phyloP scores from a whole-genome alignment of 1,140 invertebrate species.

The Drosophila kanapiae region DNA sequence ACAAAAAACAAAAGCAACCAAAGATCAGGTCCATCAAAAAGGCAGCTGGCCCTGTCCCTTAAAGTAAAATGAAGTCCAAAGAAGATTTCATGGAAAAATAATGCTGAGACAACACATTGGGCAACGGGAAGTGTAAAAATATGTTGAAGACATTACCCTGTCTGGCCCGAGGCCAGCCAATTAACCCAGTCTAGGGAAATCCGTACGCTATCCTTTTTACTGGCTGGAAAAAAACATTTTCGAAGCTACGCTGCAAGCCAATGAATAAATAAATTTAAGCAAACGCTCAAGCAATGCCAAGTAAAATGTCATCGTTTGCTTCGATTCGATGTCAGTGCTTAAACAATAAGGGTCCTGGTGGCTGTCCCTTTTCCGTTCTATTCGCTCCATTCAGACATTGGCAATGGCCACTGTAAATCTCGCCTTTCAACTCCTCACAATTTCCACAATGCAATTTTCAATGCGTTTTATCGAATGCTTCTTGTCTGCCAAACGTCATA shows the following conservation, averaged over 20 bases:
- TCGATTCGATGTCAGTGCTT: slow-evolving; percentile 67
- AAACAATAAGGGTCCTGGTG: slow-evolving; percentile 63
- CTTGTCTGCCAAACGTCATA: slow-evolving; percentile 77
- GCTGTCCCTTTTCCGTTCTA: neutral
- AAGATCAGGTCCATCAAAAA: slow-evolving; percentile 1
- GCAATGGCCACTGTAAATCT: slow-evolving; percentile 74
- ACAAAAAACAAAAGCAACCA: slow-evolving; percentile 10
- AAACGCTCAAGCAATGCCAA: slow-evolving; percentile 54
- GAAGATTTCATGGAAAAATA: neutral
- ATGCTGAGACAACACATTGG: neutral
- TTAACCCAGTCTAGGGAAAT: slow-evolving; percentile 1
- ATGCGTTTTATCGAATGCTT: slow-evolving; percentile 74
- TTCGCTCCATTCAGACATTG: slow-evolving; percentile 20
- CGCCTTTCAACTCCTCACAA: slow-evolving; percentile 73
- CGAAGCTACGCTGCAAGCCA: slow-evolving; percentile 15
- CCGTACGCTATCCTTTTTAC: neutral
- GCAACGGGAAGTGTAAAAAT: neutral
- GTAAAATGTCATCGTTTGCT: slow-evolving; percentile 55
- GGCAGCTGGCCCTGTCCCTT: neutral
- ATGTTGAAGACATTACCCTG: neutral
- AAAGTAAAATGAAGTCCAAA: neutral
- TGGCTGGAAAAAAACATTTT: slow-evolving; percentile 36
- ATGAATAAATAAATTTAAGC: slow-evolving; percentile 44
- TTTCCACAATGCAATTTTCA: slow-evolving; percentile 76
- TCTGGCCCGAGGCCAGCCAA: slow-evolving; percentile 6